phyloP scores from a whole-genome alignment of 1,140 invertebrate genomes.

The Lanistes nyassanus region DNA sequence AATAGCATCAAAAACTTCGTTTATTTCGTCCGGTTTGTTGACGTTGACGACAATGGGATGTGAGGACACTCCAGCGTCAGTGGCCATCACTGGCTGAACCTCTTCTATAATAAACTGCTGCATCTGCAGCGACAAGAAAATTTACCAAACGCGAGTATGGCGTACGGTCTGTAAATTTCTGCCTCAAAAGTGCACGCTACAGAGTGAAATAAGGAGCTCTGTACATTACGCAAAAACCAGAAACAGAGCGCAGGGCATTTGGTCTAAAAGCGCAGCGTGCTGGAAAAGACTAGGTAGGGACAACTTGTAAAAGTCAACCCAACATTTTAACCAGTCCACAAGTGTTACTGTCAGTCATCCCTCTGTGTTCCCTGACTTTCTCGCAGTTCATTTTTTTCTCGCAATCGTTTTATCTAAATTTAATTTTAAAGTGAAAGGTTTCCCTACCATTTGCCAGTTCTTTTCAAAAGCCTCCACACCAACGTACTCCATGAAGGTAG shows the following conservation, averaged over 20 bases:
- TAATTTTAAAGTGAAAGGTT: too few relatives aligned
- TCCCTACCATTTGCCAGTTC: slow-evolving; percentile 88
- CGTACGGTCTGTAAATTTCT: too few relatives aligned
- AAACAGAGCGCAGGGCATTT: too few relatives aligned
- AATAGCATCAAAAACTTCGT: slow-evolving; percentile 93
- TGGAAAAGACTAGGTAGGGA: too few relatives aligned
- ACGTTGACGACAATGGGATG: slow-evolving; percentile 92
- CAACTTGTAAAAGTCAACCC: not conserved
- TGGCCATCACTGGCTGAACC: slow-evolving; percentile 56
- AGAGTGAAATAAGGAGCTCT: too few relatives aligned
- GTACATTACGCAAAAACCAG: too few relatives aligned
- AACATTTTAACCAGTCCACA: not conserved
- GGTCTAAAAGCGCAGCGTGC: too few relatives aligned
- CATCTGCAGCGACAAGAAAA: slow-evolving; percentile 66
- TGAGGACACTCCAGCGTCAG: slow-evolving; percentile 79
- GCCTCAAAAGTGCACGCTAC: too few relatives aligned
- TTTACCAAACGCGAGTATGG: too few relatives aligned
- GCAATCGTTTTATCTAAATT: too few relatives aligned
- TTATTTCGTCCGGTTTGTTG: slow-evolving; percentile 88
- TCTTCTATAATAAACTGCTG: slow-evolving; percentile 64
- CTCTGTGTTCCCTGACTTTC: slow-evolving; percentile 1
- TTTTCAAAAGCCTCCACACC: slow-evolving; percentile 73
- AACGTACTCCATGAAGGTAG: slow-evolving; percentile 68
- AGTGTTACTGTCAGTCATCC: not conserved
- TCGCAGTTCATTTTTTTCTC: not conserved